Base-by-base conservation (phyloP, 2,888 invertebrate genomes). In the Poecilus cupreus region DNA sequence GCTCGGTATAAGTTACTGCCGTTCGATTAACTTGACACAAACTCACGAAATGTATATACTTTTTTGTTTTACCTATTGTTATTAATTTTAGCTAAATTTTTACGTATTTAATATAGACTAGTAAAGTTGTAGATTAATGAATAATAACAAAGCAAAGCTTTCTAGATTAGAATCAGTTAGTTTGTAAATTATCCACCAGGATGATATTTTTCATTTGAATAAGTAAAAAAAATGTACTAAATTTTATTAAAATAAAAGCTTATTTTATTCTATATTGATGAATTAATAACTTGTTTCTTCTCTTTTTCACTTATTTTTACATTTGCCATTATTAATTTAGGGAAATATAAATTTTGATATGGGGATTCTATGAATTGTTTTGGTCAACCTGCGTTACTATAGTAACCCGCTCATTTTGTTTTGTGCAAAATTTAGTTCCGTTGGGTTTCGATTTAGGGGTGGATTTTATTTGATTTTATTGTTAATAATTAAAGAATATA, bases 311-410 rank as follows among this genome's bases (percentile, higher is more conserved):
- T 32, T 32, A 32, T 32, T 32, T 26, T 26, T 5, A 26, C 26
- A 26, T 3, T 26, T 26, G n/a, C n/a, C n/a, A n/a, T 32, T 32
- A 6, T 5, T 32, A 32, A 32, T 32, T 32, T 3, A 2, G 32
- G 32, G n/a, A n/a, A n/a, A n/a, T n/a, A n/a, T n/a, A 32, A 32
- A 32, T 3, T 32, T 32, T 32, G 32, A 32, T 8, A 32, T 32
- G 32, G 32, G 32, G 32, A 32, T 6, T 18, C 13, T 4, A 6
- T 24, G n/a, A 26, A 13, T 24, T 60, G 24, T 26, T n/a, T 46
- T 72, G 51, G 82, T 8, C 64, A 68, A 37, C 32, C 64, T 32
- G 37, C 13, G 22, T 68, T 37, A 1, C 37, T 16, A 68, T 68
- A 32, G 37, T 11, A 68, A 68, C 54, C n/a, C 16, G 54, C 20